Percentiles rank a stretch among this genome's conserved stretches.
These are phyloP conservation scores for Latrodectus hesperus DNA, from an alignment of 2,888 invertebrate species.

Conservation along the genomic window DNA sequence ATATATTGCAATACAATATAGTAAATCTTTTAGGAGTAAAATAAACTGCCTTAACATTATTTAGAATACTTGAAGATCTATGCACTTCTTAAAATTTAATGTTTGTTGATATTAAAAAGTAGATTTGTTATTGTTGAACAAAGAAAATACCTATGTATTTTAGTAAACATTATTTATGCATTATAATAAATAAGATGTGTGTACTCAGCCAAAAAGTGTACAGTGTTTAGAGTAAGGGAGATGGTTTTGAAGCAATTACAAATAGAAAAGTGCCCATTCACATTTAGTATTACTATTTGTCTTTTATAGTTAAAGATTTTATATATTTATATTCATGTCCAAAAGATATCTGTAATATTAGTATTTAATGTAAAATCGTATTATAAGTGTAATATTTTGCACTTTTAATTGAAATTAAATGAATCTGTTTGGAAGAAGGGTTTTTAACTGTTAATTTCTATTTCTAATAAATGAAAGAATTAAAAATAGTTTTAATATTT, in stretches of 20 bases:
- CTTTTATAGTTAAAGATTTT: no score
- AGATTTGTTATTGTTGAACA: slow-evolving; percentile 66
- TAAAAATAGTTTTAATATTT: no score
- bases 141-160: slow-evolving; percentile 59
- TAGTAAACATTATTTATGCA: slow-evolving; percentile 48
- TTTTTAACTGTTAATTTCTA: no score
- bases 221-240: not conserved
- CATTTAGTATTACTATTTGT: no score
- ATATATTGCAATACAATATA: slow-evolving; percentile 58
- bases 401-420: no score
- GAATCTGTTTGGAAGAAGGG: no score
- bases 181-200: not conserved
- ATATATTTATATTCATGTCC: no score
- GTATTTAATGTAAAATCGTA: no score
- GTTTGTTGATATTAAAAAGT: slow-evolving; percentile 60
- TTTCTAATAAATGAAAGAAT: no score
- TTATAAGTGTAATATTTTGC: no score
- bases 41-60: slow-evolving; percentile 54
- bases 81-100: slow-evolving; percentile 50
- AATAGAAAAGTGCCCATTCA: no score
- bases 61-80: slow-evolving; percentile 50
- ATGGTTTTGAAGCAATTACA: not conserved
- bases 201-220: not conserved
- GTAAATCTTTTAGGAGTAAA: slow-evolving; percentile 26
- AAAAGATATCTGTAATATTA: no score